These are phyloP conservation scores for Conops quadrifasciatus DNA, from an alignment of 2,888 invertebrate genomes.

Conservation along the genomic window DNA sequence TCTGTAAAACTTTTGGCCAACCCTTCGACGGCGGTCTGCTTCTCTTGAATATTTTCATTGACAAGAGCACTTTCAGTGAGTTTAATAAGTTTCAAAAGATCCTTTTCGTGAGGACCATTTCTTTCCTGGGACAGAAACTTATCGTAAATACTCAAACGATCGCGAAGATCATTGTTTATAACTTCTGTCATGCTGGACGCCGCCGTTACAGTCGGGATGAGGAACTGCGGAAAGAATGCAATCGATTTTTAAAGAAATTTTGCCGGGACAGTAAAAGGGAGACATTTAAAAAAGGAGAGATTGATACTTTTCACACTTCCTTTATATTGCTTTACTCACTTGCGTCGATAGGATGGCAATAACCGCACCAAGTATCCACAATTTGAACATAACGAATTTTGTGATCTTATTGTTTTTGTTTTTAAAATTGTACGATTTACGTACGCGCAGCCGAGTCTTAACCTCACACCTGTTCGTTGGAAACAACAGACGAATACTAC, in stretches of 20 bases:
- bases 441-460: too few species aligned
- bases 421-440: background rate
- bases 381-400: constrained; percentile 47
- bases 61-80: constrained; percentile 51
- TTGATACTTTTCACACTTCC: too few species aligned
- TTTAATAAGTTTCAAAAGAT: constrained; percentile 50
- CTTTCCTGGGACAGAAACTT: constrained; percentile 45
- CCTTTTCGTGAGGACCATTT: constrained; percentile 48
- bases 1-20: constrained; percentile 46
- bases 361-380: constrained; percentile 47
- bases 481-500: constrained; percentile 31
- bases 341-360: constrained; percentile 46
- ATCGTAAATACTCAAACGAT: constrained; percentile 49
- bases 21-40: constrained; percentile 46
- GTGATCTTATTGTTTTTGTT: constrained; percentile 27
- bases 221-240: constrained; percentile 1
- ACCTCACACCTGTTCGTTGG: constrained; percentile 23
- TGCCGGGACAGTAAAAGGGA: background rate
- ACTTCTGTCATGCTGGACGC: constrained; percentile 47
- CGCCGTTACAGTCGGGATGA: constrained; percentile 32
- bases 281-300: background rate
- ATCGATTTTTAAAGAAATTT: background rate
- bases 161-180: constrained; percentile 50
- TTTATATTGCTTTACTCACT: constrained; percentile 43
- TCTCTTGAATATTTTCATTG: constrained; percentile 47